Conservation (phyloP, 2,797 vertebrate species). For the Xenops minutus region DNA sequence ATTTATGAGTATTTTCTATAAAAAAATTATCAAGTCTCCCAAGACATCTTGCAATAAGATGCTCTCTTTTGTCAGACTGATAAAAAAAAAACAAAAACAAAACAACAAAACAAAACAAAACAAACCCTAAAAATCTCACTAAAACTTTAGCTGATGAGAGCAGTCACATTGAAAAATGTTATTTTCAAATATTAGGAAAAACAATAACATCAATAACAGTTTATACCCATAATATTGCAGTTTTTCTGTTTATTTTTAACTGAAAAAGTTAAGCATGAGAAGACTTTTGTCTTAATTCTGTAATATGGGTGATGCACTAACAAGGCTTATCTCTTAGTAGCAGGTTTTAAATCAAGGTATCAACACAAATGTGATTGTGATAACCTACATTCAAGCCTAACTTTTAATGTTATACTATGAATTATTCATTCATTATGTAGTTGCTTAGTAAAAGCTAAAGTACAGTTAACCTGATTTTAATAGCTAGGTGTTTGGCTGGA, state of each 20-base stretch:
- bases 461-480: not conserved
- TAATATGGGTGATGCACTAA: not conserved
- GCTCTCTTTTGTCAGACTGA: not conserved
- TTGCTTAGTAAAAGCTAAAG: not conserved
- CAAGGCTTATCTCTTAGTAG: not conserved
- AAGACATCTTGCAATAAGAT: not conserved
- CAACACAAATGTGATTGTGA: not conserved
- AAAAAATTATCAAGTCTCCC: not conserved
- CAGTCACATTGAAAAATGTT: not conserved
- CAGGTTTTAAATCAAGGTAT: not conserved
- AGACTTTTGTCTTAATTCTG: not conserved
- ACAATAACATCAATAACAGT: not conserved
- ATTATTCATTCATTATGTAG: not conserved
- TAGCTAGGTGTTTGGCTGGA: not conserved
- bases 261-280: not conserved
- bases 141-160: not conserved
- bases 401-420: not conserved
- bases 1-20: not conserved
- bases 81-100: not conserved
- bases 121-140: not conserved
- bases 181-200: not conserved
- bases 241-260: not conserved
- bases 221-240: not conserved
- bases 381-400: not conserved
- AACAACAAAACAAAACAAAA: too few relatives aligned